Conservation (phyloP, 2,888 invertebrate genomes). For the Trissolcus brochymenae region DNA sequence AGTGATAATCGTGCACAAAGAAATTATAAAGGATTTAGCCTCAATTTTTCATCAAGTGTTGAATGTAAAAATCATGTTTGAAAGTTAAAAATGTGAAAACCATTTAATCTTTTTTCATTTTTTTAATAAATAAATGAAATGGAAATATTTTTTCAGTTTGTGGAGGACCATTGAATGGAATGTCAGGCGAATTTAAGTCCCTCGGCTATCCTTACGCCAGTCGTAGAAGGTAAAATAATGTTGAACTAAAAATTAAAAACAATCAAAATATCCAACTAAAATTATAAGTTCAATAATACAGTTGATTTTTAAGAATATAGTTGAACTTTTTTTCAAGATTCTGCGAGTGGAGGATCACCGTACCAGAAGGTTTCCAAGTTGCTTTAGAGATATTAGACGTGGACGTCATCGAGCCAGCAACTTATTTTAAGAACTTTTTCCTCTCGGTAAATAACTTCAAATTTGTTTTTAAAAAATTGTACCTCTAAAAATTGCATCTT, state of each 20-base stretch:
- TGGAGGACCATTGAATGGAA: conserved; percentile 81
- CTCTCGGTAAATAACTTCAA: conserved; percentile 26
- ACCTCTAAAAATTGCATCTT: not conserved
- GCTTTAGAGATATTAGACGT: conserved; percentile 81
- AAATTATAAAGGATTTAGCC: conserved; percentile 79
- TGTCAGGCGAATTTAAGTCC: conserved; percentile 83
- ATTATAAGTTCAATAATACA: no score
- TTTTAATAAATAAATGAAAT: not conserved
- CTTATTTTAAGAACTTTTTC: conserved; percentile 22
- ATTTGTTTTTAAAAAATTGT: not conserved
- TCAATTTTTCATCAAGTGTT: conserved; percentile 80
- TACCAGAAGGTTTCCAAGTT: conserved; percentile 81
- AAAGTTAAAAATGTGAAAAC: not conserved
- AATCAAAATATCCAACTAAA: no score
- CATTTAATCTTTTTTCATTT: not conserved
- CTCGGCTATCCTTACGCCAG: conserved; percentile 82
- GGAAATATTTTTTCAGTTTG: conserved; percentile 79
- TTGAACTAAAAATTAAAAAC: no score
- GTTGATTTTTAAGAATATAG: no score
- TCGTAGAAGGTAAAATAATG: conserved; percentile 58
- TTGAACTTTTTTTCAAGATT: conserved; percentile 64
- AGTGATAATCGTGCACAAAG: conserved; percentile 72
- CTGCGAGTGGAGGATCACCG: conserved; percentile 85
- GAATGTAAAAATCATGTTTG: conserved; percentile 73
- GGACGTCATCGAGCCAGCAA: conserved; percentile 73